Percentiles rank a stretch among this genome's conserved stretches.
Conservation (phyloP, 2,888 invertebrate genomes). For the Crocallis elinguaria region DNA sequence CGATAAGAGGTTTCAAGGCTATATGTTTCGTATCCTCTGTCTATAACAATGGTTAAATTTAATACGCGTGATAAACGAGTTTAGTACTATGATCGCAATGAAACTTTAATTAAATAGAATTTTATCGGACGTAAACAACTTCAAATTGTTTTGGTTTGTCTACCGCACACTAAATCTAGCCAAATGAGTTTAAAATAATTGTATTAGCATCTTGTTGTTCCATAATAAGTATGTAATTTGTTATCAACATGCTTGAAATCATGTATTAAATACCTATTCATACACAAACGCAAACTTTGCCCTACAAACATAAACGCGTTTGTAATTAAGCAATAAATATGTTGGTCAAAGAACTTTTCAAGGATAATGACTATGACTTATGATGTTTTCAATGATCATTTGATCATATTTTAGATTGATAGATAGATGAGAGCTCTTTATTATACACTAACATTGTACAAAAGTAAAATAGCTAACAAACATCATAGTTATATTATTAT, state of each 20-base stretch:
- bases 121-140: constrained; percentile 12
- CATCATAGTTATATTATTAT: no score
- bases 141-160: constrained; percentile 11
- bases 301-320: no score
- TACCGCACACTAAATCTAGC: background rate
- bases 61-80: constrained; percentile 56
- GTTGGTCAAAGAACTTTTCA: background rate
- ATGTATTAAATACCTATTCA: background rate
- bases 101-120: constrained; percentile 39
- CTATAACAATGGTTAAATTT: constrained; percentile 72
- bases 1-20: constrained; percentile 84
- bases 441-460: no score
- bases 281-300: no score
- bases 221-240: constrained; percentile 11
- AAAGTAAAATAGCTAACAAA: no score
- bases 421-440: no score
- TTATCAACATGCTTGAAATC: constrained; percentile 8
- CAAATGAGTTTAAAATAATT: constrained; percentile 21
- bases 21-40: constrained; percentile 65
- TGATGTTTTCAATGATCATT: no score
- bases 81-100: constrained; percentile 46
- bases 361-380: background rate
- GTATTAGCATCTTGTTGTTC: constrained; percentile 14
- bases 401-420: no score
- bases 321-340: background rate